phyloP scores from a whole-genome alignment of 2,113 vertebrate genomes.

The Agelaius tricolor region DNA sequence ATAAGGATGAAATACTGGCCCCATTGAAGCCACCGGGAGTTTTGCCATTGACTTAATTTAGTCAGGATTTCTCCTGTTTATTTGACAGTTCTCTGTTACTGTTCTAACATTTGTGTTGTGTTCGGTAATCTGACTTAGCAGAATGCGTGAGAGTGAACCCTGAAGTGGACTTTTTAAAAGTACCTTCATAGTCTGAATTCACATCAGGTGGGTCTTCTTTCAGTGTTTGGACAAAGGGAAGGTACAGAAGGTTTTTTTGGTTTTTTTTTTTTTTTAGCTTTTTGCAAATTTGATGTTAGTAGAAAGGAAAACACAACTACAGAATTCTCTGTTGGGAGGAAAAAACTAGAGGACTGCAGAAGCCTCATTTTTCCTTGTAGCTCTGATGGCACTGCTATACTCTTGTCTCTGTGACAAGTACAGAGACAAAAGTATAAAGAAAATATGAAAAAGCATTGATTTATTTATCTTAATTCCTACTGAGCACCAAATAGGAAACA shows the following conservation, averaged over 20 bases:
- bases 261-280: neutral
- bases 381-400: neutral
- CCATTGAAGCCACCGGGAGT: neutral
- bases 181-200: conserved; percentile 28
- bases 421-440: neutral
- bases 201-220: neutral
- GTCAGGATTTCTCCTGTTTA: neutral
- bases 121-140: neutral
- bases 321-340: rapidly evolving
- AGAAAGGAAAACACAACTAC: neutral
- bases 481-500: neutral
- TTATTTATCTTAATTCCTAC: neutral
- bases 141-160: neutral
- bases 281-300: neutral
- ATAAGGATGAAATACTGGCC: conserved; percentile 8
- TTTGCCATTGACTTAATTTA: neutral
- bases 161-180: neutral
- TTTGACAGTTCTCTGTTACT: neutral
- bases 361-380: neutral
- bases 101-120: neutral
- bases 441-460: neutral
- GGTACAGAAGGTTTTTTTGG: neutral
- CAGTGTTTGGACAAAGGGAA: conserved; percentile 3
- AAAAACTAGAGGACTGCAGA: neutral
- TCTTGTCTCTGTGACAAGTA: neutral